phyloP scores from a whole-genome alignment of 2,797 vertebrate species.

The Mormyrops boulengeri region DNA sequence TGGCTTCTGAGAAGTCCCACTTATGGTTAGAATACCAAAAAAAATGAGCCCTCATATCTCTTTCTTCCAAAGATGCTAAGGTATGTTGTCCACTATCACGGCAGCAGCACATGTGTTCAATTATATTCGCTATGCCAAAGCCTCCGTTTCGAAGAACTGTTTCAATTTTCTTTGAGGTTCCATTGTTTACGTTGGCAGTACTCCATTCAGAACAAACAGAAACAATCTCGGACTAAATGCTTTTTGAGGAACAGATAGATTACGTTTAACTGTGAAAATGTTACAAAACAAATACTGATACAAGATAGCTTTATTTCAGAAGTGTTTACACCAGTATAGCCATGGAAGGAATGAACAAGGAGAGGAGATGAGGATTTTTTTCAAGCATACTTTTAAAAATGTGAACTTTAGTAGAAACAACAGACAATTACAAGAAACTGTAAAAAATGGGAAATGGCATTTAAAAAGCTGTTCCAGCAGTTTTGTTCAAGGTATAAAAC shows the following conservation, averaged over 20 bases:
- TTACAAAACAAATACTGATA: constrained; percentile 1
- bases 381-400: constrained; percentile 8
- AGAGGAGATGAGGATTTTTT: neutral
- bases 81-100: neutral
- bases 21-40: neutral
- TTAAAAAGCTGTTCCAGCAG: constrained; percentile 25
- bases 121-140: neutral
- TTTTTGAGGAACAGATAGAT: neutral
- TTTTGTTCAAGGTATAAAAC: constrained; percentile 26
- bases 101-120: neutral
- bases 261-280: neutral
- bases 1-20: neutral
- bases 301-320: constrained; percentile 19
- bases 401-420: constrained; percentile 16
- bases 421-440: constrained; percentile 14
- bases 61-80: neutral
- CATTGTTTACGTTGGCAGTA: neutral
- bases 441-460: constrained; percentile 19
- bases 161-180: neutral
- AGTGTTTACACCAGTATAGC: constrained; percentile 17
- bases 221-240: neutral
- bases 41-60: neutral
- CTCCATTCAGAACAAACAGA: neutral
- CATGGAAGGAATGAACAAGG: neutral
- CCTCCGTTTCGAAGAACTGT: neutral